Conservation (phyloP, 2,888 invertebrate genomes). For the Drosophila prolongata region DNA sequence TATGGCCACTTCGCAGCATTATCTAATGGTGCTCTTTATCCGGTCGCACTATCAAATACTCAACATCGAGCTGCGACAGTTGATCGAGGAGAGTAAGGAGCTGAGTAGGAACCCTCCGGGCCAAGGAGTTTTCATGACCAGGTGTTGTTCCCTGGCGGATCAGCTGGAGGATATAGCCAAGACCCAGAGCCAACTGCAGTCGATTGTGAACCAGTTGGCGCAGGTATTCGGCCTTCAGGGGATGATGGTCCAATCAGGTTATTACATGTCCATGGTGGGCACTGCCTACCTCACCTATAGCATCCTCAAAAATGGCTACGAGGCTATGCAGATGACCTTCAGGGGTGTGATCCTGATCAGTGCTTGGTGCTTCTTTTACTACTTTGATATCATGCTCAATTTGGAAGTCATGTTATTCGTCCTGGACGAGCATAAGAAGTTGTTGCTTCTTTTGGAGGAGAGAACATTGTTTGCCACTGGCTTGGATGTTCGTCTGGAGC, state of each 20-base stretch:
- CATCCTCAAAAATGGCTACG: slow-evolving; percentile 4
- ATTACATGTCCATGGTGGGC: slow-evolving; percentile 28
- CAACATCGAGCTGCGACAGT: slow-evolving; percentile 43
- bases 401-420: background rate
- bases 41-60: slow-evolving; percentile 55
- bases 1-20: slow-evolving; percentile 51
- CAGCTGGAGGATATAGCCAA: slow-evolving; percentile 25
- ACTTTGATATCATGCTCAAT: slow-evolving; percentile 36
- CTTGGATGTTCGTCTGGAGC: slow-evolving; percentile 47
- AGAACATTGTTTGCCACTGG: slow-evolving; percentile 14
- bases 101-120: slow-evolving; percentile 5
- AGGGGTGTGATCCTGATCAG: background rate
- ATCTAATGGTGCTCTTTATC: slow-evolving; percentile 46
- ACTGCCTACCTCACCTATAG: slow-evolving; percentile 17
- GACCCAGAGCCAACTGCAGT: slow-evolving; percentile 16
- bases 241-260: slow-evolving; percentile 6
- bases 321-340: background rate
- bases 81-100: slow-evolving; percentile 22
- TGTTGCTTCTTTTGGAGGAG: slow-evolving; percentile 19
- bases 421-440: slow-evolving; percentile 22
- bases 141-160: slow-evolving; percentile 36
- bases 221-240: slow-evolving; percentile 17
- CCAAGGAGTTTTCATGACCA: slow-evolving; percentile 16
- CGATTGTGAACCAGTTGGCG: background rate
- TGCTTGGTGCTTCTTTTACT: background rate